Conservation (phyloP, 2,797 vertebrate genomes). For the Gobionotothen gibberifrons region DNA sequence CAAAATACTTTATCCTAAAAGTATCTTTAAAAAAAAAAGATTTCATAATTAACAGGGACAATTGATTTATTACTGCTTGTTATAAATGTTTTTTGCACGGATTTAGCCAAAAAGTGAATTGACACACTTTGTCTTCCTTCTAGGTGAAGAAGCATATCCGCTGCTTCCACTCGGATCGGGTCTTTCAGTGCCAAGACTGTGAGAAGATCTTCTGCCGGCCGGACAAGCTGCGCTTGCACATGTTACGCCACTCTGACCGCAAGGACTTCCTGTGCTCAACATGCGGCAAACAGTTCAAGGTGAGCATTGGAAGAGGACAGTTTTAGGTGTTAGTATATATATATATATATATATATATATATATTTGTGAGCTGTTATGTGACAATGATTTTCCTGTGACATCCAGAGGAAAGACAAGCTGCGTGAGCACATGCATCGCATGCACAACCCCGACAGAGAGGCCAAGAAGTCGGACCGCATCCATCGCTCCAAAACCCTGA, state of each 20-base stretch:
- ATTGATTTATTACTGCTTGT: no score
- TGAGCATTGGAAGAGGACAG: slow-evolving; percentile 47
- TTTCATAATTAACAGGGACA: no score
- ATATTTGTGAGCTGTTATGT: neutral
- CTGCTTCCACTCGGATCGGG: slow-evolving; percentile 98
- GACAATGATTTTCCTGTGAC: slow-evolving; percentile 5
- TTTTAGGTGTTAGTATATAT: no score
- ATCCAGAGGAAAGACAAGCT: slow-evolving; percentile 96
- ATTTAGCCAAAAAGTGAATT: neutral
- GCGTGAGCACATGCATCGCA: slow-evolving; percentile 98
- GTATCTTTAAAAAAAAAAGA: no score
- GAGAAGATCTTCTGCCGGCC: slow-evolving; percentile 98
- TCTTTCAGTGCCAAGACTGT: slow-evolving; percentile 95
- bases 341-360: no score
- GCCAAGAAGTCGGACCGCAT: slow-evolving; percentile 95
- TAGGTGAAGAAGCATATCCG: slow-evolving; percentile 98
- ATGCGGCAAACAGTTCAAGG: slow-evolving; percentile 99
- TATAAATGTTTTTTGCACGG: no score
- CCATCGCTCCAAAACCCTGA: slow-evolving; percentile 94
- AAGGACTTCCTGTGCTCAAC: slow-evolving; percentile 99
- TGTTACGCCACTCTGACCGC: slow-evolving; percentile 96
- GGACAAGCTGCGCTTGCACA: slow-evolving; percentile 96
- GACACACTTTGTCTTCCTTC: slow-evolving; percentile 16
- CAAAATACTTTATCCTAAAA: no score
- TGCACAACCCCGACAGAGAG: slow-evolving; percentile 98